Evolutionary conservation across 1,140 invertebrate genomes (phyloP), one percentile per base, ranked within the genome.

Genomic region (Nebria ingens): DNA sequence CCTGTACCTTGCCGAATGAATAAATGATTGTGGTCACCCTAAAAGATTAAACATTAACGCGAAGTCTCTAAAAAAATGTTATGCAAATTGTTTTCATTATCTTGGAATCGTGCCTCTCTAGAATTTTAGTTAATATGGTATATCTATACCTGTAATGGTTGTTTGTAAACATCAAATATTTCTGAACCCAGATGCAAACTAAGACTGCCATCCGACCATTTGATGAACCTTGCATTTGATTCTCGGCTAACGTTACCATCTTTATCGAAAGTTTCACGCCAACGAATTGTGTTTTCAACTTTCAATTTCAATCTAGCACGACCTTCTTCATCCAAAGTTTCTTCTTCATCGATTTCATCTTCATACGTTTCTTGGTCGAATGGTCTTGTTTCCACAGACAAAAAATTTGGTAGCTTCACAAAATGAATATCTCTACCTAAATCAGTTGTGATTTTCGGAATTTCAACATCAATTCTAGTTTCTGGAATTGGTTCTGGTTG

Each of bases 271-370:
- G 73, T 76, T 20, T 89, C 88, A n/a, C 93, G 77, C 97, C 97
- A 99, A 45, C 96, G 78, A 42, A 99, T 93, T 0, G 95, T 98
- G 69, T 98, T 99, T 75, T 98, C 97, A 4, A 98, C 94, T 75
- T 93, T 93, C 12, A 94, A 70, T 73, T 94, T 94, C 23, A 93
- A 71, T 54, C 87, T 81, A n/a, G 91, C 89, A 58, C 94, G 75
- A 64, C 97, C 97, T 79, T 99, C 97, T 69, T 98, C 97, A 71
- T 98, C 95, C 51, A 97, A 75, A 0, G 93, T 93, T 74, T 98
- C 95, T 71, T 99, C 95, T 65, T 99, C 97, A 67, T 98, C 96
- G 61, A 98, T 93, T 77, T 99, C 97, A 77, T 98, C 96, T 75
- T 99, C 97, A 71, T 99, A 99, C 0, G 89, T 93, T 57, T 87